A percentile compares a stretch with the other conserved stretches of the same genome.
These are phyloP conservation scores for Apocrypta bakeri DNA, from an alignment of 1,140 invertebrate genomes.

Conservation along the genomic window DNA sequence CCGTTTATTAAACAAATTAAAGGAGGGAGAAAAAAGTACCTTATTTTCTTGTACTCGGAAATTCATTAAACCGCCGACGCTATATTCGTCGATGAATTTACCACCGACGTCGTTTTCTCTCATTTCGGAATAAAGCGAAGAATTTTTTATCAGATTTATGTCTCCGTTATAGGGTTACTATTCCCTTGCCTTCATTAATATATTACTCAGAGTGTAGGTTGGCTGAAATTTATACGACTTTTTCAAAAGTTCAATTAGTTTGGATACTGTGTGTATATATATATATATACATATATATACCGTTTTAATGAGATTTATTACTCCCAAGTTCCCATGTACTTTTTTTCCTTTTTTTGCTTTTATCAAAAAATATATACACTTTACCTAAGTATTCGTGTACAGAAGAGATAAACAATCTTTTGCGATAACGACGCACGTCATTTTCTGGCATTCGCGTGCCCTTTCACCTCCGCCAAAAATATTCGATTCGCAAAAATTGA, in stretches of 20 bases:
- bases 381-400: too few species aligned
- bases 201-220: too few species aligned
- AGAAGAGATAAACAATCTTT: too few species aligned
- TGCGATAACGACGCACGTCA: too few species aligned
- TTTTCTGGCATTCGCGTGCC: too few species aligned
- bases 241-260: background rate
- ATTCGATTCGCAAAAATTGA: too few species aligned
- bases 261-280: too few species aligned
- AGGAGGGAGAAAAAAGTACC: background rate
- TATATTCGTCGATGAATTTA: slow-evolving; percentile 45
- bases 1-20: slow-evolving; percentile 6
- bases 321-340: background rate
- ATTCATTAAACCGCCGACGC: slow-evolving; percentile 22
- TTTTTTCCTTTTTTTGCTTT: too few species aligned
- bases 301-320: background rate
- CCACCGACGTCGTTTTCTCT: background rate
- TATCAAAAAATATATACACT: too few species aligned
- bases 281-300: background rate
- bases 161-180: background rate
- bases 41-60: slow-evolving; percentile 13
- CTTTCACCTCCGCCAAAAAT: too few species aligned
- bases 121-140: slow-evolving; percentile 2
- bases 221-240: background rate
- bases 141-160: slow-evolving; percentile 1
- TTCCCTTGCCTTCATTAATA: too few species aligned